Percentiles rank a stretch among this genome's conserved stretches.
These are phyloP conservation scores for Drosophila subquinaria DNA, from an alignment of 2,888 invertebrate genomes.

Conservation along the genomic window DNA sequence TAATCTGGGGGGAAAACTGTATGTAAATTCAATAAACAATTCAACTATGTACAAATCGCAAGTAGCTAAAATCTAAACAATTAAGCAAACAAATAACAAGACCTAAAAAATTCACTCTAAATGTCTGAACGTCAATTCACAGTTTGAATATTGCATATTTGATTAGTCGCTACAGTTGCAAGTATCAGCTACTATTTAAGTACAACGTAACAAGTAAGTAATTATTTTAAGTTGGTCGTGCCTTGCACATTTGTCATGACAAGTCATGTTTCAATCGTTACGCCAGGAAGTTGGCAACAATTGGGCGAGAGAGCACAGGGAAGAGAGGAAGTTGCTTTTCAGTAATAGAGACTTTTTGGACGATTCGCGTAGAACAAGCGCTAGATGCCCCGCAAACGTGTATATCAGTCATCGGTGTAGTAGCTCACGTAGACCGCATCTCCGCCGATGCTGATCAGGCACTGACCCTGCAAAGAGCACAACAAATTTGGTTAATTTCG, in stretches of 20 bases:
- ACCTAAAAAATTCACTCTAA: conserved; percentile 54
- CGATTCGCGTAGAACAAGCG: conserved; percentile 83
- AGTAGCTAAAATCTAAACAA: conserved; percentile 54
- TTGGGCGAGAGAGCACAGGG: conserved; percentile 38
- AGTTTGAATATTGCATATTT: conserved; percentile 71
- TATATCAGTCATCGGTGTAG: conserved; percentile 87
- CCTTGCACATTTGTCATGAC: conserved; percentile 34
- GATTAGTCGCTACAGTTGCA: conserved; percentile 23
- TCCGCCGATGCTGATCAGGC: conserved; percentile 97
- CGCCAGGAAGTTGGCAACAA: not conserved
- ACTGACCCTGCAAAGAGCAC: conserved; percentile 92
- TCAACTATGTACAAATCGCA: conserved; percentile 64
- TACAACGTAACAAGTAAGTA: conserved; percentile 22
- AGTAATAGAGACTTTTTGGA: conserved; percentile 82
- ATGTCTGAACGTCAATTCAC: conserved; percentile 54
- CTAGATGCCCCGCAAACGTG: conserved; percentile 83
- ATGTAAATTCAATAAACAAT: conserved; percentile 68
- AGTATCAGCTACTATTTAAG: conserved; percentile 21
- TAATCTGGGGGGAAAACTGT: conserved; percentile 22
- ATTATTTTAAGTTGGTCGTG: conserved; percentile 14
- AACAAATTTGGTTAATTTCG: not conserved
- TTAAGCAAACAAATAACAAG: conserved; percentile 73
- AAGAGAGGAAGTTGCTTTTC: conserved; percentile 43
- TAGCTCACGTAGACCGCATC: conserved; percentile 95
- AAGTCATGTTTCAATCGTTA: conserved; percentile 13